These are phyloP conservation scores for Hylomyscus alleni DNA, from an alignment of 2,797 vertebrate genomes.

Conservation along the genomic window DNA sequence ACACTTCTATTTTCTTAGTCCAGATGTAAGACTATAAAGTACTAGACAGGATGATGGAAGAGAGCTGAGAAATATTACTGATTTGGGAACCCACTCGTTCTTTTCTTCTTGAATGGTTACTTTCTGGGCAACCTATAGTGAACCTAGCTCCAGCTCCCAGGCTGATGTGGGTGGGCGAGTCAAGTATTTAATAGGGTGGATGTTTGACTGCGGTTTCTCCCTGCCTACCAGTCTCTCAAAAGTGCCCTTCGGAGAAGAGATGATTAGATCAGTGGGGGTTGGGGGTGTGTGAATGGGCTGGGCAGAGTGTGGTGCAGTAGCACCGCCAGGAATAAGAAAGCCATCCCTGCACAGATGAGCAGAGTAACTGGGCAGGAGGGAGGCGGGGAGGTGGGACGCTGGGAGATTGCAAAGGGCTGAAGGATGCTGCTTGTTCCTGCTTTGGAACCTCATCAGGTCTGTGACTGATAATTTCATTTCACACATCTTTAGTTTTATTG, in stretches of 20 bases:
- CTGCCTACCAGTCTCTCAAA: not conserved
- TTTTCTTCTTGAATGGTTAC: conserved; percentile 1
- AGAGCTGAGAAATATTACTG: not conserved
- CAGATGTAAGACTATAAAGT: not conserved
- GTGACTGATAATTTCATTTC: conserved; percentile 70
- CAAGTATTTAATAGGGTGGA: conserved; percentile 2
- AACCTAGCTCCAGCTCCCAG: not conserved
- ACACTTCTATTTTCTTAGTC: conserved; percentile 34
- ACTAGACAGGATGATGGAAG: not conserved
- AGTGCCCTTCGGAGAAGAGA: not conserved
- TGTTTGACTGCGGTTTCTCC: not conserved
- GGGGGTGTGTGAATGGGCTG: not conserved
- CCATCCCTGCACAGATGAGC: not conserved
- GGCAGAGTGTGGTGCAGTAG: not conserved
- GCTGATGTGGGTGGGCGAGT: not conserved
- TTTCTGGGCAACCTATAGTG: not conserved
- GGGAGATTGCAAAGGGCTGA: not conserved
- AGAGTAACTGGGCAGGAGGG: not conserved
- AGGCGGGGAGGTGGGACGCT: not conserved
- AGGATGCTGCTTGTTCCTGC: not conserved
- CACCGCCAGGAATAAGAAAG: not conserved
- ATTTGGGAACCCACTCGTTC: not conserved
- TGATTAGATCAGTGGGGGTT: not conserved
- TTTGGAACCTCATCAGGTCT: conserved; percentile 25
- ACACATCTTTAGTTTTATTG: conserved; percentile 70